These are phyloP conservation scores for Rhyzopertha dominica DNA, from an alignment of 1,140 invertebrate species.

Conservation along the genomic window DNA sequence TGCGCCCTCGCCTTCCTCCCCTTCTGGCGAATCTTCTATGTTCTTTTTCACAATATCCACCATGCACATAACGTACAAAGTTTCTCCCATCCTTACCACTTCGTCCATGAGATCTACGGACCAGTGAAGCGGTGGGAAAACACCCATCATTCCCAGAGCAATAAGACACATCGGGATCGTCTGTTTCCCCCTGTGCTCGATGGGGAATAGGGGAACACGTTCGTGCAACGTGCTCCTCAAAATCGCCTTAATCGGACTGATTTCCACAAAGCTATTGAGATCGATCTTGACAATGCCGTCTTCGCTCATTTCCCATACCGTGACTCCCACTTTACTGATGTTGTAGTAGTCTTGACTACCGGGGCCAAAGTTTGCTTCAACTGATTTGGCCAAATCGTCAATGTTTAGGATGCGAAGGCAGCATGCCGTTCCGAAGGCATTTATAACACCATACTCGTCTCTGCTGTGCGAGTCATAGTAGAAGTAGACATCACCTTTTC, in stretches of 20 bases:
- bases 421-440: slow-evolving; percentile 36
- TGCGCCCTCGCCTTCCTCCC: slow-evolving; percentile 7
- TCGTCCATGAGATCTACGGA: slow-evolving; percentile 32
- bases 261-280: slow-evolving; percentile 30
- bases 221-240: slow-evolving; percentile 23
- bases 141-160: slow-evolving; percentile 31
- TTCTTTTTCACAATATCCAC: slow-evolving; percentile 17
- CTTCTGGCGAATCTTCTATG: slow-evolving; percentile 14
- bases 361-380: slow-evolving; percentile 32
- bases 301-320: slow-evolving; percentile 21
- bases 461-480: slow-evolving; percentile 51
- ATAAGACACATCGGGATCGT: slow-evolving; percentile 36
- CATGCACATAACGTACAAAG: slow-evolving; percentile 14
- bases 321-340: slow-evolving; percentile 30
- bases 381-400: slow-evolving; percentile 24
- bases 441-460: slow-evolving; percentile 45
- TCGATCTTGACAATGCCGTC: slow-evolving; percentile 26
- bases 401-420: slow-evolving; percentile 23
- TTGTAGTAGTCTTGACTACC: slow-evolving; percentile 32
- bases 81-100: too few relatives aligned
- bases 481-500: slow-evolving; percentile 43
- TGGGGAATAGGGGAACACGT: too few relatives aligned
- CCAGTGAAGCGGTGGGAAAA: slow-evolving; percentile 33
- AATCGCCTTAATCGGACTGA: slow-evolving; percentile 31
- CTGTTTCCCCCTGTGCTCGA: too few relatives aligned